Base-by-base conservation (phyloP, 1,140 invertebrate species). In the Drosophila micromelanica region DNA sequence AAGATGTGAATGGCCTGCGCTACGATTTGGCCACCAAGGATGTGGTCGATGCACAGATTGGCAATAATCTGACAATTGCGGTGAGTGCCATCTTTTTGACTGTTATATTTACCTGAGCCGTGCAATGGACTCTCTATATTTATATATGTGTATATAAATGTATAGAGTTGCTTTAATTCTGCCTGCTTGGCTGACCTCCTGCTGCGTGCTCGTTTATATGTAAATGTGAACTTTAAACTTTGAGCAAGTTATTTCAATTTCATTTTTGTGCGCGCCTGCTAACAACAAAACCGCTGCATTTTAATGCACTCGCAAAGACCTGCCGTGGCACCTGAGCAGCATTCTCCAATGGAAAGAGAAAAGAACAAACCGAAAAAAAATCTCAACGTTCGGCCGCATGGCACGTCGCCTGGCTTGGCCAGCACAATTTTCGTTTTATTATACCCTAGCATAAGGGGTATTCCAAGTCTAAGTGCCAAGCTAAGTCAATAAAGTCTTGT, bases 21-120 rank as follows among this genome's bases (percentile, higher is more conserved):
- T 92, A 91, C 46, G 89, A 92, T 56, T 70, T 92, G 62, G 90
- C 91, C 30, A 90, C 77, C 52, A 92, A 90, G 76, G 91, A 92
- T 74, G 76, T 81, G 54, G 87, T 92, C 32, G 90, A 92, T 76
- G 80, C 79, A 20, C 80, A 92, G 68, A 90, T 92, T 74, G 81
- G 81, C 46, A 90, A 77, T 70, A 92, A 92, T 75, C 76, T 91
- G 40, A 92, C 91, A 52, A 74, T 92, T 68, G 77, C 74, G 69
- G 91, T 92, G 60, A 80, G 91, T 80, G 43, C 5, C 27, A 0
- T 27, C 27, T 27, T 27, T 27, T 6, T 27, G 27, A 27, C 27
- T 27, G 27, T 27, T 5, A 27, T 27, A 27, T 27, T 27, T 27
- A 27, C 5, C 5, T 5, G 27, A 6, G 23, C 20, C 7, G 13